phyloP scores from a whole-genome alignment of 53 echinoderm and acorn worm genomes.

The Pentamera pediparva region DNA sequence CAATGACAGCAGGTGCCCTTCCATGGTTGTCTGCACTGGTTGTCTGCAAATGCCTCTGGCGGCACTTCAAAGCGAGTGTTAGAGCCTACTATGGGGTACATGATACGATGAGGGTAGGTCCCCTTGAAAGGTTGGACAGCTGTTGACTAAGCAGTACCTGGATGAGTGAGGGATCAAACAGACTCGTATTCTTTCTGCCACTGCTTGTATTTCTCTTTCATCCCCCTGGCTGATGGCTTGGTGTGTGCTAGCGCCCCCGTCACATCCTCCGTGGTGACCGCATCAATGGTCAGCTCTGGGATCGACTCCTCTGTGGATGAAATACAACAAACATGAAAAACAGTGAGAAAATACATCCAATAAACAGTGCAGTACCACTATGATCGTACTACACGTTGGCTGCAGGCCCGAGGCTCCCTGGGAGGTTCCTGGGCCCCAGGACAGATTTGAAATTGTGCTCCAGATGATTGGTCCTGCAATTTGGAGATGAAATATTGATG shows the following conservation, averaged over 20 bases:
- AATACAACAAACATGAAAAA: background rate
- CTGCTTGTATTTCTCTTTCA: conserved; percentile 79
- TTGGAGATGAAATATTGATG: no score
- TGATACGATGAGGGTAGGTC: no score
- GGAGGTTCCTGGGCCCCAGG: no score
- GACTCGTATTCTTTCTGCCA: conserved; percentile 99
- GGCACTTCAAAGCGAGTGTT: background rate
- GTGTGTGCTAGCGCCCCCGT: conserved; percentile 74
- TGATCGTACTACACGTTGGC: no score
- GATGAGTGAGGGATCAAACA: conserved; percentile 28
- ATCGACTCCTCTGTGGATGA: conserved; percentile 67
- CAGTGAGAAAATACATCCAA: background rate
- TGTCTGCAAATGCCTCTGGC: no score
- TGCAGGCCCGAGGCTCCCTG: no score
- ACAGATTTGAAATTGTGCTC: no score
- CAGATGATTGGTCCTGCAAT: no score
- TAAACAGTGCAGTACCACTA: no score
- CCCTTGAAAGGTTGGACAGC: background rate
- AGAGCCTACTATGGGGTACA: background rate
- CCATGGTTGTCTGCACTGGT: no score
- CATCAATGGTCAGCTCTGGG: conserved; percentile 72
- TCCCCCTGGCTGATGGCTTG: conserved; percentile 81
- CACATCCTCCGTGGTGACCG: conserved; percentile 85
- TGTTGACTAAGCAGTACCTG: background rate
- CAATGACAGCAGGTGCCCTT: no score